A percentile compares a stretch with the other conserved stretches of the same genome.
phyloP scores from a whole-genome alignment of 37 sponge, comb jelly and placozoan genomes.

The Aplysina aerophoba region DNA sequence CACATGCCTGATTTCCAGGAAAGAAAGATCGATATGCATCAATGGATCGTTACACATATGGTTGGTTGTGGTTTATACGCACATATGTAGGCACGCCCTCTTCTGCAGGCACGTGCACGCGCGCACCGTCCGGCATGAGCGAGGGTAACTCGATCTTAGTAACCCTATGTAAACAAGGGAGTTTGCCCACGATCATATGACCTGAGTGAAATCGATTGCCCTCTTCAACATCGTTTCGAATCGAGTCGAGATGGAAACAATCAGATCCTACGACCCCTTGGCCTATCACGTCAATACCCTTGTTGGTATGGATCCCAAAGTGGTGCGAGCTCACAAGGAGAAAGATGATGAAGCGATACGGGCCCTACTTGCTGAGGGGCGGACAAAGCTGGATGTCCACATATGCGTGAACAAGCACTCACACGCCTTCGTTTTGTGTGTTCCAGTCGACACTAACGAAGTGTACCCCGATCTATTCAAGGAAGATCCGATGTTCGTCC shows the following conservation, averaged over 20 bases:
- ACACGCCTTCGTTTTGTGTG: conserved; percentile 65
- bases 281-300: conserved; percentile 58
- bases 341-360: conserved; percentile 12
- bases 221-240: background rate
- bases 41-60: no score
- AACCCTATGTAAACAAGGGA: no score
- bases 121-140: no score
- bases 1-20: no score
- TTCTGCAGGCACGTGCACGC: no score
- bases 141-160: no score
- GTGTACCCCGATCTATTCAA: conserved; percentile 2
- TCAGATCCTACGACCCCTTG: conserved; percentile 59
- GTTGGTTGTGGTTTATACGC: no score
- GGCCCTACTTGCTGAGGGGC: conserved; percentile 10
- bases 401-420: conserved; percentile 56
- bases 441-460: conserved; percentile 6
- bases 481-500: conserved; percentile 34
- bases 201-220: no score
- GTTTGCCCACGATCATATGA: no score
- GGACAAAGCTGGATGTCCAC: conserved; percentile 40
- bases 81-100: no score
- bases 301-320: conserved; percentile 39
- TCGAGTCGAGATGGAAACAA: background rate
- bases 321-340: conserved; percentile 38
- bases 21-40: no score